phyloP scores from a whole-genome alignment of 2,888 invertebrate species.

The Athalia rosae region DNA sequence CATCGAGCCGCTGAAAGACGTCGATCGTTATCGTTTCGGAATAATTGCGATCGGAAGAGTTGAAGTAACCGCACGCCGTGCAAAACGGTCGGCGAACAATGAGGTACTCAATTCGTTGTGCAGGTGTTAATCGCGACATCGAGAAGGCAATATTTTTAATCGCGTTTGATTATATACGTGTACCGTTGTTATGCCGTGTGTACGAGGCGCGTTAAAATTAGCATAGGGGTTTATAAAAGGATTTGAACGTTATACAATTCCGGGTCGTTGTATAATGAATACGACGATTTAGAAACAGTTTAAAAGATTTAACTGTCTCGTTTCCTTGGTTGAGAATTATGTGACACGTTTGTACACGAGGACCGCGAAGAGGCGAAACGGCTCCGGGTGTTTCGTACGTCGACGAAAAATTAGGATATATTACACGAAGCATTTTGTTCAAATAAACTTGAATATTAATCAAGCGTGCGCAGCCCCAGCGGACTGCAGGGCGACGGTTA shows the following conservation, averaged over 20 bases:
- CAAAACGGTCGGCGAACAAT: neutral
- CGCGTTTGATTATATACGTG: no score
- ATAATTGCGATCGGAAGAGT: neutral
- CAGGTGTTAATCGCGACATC: constrained; percentile 15
- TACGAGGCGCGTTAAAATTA: constrained; percentile 28
- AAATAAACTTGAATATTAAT: constrained; percentile 40
- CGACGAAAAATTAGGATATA: constrained; percentile 15
- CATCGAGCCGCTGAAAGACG: neutral
- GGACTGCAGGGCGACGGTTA: no score
- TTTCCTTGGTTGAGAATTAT: constrained; percentile 26
- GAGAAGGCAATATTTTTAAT: constrained; percentile 25
- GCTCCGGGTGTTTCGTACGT: neutral
- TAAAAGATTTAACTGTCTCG: constrained; percentile 33
- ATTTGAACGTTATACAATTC: neutral
- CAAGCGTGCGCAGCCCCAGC: neutral
- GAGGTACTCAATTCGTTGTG: neutral
- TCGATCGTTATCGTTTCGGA: neutral
- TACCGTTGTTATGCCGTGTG: neutral
- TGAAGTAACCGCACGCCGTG: no score
- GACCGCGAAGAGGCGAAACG: no score
- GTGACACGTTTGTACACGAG: neutral
- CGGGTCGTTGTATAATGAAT: constrained; percentile 24
- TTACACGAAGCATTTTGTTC: constrained; percentile 10
- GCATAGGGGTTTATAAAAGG: neutral
- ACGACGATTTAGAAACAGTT: constrained; percentile 37